phyloP scores from a whole-genome alignment of 92 coral and sea anemone genomes.

The Epizoanthus stellaris region DNA sequence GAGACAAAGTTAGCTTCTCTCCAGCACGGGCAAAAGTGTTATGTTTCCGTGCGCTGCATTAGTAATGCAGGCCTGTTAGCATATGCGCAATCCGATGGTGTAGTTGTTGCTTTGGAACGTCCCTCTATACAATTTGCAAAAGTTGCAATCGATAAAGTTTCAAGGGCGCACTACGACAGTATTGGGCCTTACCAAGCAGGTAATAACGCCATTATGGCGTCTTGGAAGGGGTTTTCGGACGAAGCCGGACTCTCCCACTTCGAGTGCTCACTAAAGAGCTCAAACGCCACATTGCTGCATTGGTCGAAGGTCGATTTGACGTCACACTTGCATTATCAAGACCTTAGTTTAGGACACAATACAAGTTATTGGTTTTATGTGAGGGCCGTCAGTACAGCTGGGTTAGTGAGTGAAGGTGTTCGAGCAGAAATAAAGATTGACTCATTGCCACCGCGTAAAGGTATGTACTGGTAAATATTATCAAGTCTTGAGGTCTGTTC shows the following conservation, averaged over 20 bases:
- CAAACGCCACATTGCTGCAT: background rate
- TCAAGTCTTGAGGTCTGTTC: no score
- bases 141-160: background rate
- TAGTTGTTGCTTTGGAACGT: background rate
- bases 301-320: background rate
- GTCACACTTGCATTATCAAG: slow-evolving; percentile 4
- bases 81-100: background rate
- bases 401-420: background rate
- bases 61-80: background rate
- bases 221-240: background rate
- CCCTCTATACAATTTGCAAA: background rate
- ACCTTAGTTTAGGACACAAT: background rate
- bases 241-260: background rate
- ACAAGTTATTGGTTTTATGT: background rate
- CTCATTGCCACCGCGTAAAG: background rate
- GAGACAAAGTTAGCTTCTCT: background rate
- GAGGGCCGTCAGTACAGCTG: background rate
- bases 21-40: background rate
- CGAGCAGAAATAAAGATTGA: background rate
- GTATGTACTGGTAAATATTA: background rate
- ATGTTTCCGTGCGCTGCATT: background rate
- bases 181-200: background rate
- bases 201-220: background rate
- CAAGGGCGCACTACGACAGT: background rate
- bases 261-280: background rate